phyloP scores from a whole-genome alignment of 2,113 vertebrate genomes.

The Dolichotis patagonum region DNA sequence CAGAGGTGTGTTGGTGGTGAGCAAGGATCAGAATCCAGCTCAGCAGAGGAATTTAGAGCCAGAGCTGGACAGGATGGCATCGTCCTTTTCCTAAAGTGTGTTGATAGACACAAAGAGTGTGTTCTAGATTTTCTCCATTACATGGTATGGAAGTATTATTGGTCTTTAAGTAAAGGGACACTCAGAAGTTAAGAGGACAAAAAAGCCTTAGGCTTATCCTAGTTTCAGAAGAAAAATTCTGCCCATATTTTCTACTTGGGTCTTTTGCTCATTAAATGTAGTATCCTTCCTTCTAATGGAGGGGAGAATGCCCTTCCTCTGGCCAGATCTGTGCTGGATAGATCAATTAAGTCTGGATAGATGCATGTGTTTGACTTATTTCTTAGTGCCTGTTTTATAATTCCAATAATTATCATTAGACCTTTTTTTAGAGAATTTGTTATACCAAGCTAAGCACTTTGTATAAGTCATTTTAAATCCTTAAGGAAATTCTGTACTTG shows the following conservation, averaged over 20 bases:
- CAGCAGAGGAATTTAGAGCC: not conserved
- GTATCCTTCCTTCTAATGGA: not conserved
- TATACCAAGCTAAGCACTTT: not conserved
- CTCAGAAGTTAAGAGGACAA: not conserved
- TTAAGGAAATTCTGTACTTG: not conserved
- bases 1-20: not conserved
- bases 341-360: not conserved
- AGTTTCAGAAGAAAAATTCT: not conserved
- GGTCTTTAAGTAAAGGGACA: not conserved
- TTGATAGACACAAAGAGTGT: not conserved
- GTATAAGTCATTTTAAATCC: not conserved
- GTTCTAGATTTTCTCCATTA: not conserved
- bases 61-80: not conserved
- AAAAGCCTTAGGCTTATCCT: not conserved
- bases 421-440: not conserved
- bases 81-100: not conserved
- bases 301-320: not conserved
- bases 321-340: not conserved
- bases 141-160: not conserved
- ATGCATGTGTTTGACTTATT: not conserved
- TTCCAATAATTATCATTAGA: not conserved
- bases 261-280: not conserved
- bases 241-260: not conserved
- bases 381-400: not conserved
- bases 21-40: not conserved